Conservation (phyloP, 2,113 vertebrate genomes). For the Numida meleagris region DNA sequence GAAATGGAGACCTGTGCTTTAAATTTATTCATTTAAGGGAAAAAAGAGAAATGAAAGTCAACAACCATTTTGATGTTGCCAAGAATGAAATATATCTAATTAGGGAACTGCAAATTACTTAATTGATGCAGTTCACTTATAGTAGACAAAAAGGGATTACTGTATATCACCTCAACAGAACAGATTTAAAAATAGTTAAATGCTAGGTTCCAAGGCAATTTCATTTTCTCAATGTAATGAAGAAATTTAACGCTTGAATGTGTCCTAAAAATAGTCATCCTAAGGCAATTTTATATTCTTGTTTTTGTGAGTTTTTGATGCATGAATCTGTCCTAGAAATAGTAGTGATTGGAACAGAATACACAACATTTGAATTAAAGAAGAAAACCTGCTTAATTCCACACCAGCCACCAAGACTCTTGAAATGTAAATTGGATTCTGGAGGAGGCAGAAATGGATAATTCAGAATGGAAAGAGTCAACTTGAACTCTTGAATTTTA, state of each 20-base stretch:
- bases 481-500: not conserved
- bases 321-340: slow-evolving; percentile 44
- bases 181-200: slow-evolving; percentile 50
- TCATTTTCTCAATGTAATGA: slow-evolving; percentile 70
- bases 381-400: not conserved
- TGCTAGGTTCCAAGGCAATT: slow-evolving; percentile 45
- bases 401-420: not conserved
- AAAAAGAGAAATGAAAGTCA: not conserved
- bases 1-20: not conserved
- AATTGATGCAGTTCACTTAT: not conserved
- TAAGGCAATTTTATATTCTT: slow-evolving; percentile 61
- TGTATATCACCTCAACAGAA: not conserved
- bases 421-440: slow-evolving; percentile 46
- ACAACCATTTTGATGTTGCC: not conserved
- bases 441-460: slow-evolving; percentile 12
- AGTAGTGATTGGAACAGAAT: slow-evolving; percentile 35
- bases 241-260: slow-evolving; percentile 66
- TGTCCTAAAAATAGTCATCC: slow-evolving; percentile 55
- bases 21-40: not conserved
- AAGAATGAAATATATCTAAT: slow-evolving; percentile 9
- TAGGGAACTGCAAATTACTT: not conserved
- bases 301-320: slow-evolving; percentile 59
- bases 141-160: slow-evolving; percentile 8
- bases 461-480: slow-evolving; percentile 14
- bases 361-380: slow-evolving; percentile 42